Percentiles rank a stretch among this genome's conserved stretches.
phyloP scores from a whole-genome alignment of 2,888 invertebrate genomes.

The Yponomeuta plumbellus region DNA sequence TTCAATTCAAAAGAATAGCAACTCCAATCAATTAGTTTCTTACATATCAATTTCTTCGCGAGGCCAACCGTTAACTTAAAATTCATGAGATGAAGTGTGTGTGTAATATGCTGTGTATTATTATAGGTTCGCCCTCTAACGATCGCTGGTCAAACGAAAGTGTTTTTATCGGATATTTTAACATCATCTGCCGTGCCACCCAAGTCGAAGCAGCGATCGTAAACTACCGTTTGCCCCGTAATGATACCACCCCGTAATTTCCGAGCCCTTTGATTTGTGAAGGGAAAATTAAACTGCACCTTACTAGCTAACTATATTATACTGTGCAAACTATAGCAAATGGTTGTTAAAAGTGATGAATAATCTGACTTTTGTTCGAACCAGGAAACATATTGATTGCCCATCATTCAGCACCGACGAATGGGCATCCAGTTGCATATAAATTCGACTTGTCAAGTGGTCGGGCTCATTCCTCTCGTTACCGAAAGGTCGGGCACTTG shows the following conservation, averaged over 20 bases:
- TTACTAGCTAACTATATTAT: background rate
- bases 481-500: slow-evolving; percentile 60
- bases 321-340: background rate
- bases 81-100: slow-evolving; percentile 49
- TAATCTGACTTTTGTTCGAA: background rate
- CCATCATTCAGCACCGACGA: slow-evolving; percentile 40
- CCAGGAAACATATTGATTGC: slow-evolving; percentile 33
- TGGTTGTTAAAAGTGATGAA: slow-evolving; percentile 2
- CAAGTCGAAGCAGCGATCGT: slow-evolving; percentile 31
- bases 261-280: slow-evolving; percentile 7
- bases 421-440: slow-evolving; percentile 50
- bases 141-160: slow-evolving; percentile 49
- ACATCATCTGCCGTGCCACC: slow-evolving; percentile 54
- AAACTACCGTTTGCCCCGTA: slow-evolving; percentile 12
- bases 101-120: slow-evolving; percentile 35
- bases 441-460: slow-evolving; percentile 61
- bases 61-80: slow-evolving; percentile 37
- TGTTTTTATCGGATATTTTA: slow-evolving; percentile 41
- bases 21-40: background rate
- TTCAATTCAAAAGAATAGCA: background rate
- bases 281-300: background rate
- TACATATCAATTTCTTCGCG: background rate
- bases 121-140: slow-evolving; percentile 42
- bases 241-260: slow-evolving; percentile 18
- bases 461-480: slow-evolving; percentile 44